A percentile compares a stretch with the other conserved stretches of the same genome.
These are phyloP conservation scores for Psammodynastes pulverulentus DNA, from an alignment of 2,113 vertebrate genomes.

Conservation along the genomic window DNA sequence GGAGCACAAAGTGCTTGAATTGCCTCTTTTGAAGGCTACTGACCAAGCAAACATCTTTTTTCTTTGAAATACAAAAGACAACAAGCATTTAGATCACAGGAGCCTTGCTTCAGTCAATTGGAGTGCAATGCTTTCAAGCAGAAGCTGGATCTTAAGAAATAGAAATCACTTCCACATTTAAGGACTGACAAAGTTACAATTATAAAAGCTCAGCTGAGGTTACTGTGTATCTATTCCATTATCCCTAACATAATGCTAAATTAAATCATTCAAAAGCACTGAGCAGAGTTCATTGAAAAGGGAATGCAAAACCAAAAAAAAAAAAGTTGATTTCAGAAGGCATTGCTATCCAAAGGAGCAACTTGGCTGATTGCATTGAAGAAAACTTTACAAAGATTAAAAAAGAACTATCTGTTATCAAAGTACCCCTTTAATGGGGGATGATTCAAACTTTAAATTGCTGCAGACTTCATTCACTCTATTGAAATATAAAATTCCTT, in stretches of 20 bases:
- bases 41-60: constrained; percentile 20
- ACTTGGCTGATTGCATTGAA: constrained; percentile 36
- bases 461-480: constrained; percentile 31
- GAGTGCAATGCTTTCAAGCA: neutral
- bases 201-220: constrained; percentile 20
- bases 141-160: constrained; percentile 24
- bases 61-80: neutral
- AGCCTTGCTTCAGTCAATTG: neutral
- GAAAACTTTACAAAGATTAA: constrained; percentile 59
- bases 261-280: constrained; percentile 5
- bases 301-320: constrained; percentile 3
- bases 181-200: constrained; percentile 23
- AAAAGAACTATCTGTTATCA: constrained; percentile 49
- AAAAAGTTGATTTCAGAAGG: constrained; percentile 44
- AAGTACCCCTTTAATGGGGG: constrained; percentile 54
- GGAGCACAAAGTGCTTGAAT: constrained; percentile 5
- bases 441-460: constrained; percentile 50
- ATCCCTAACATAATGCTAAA: constrained; percentile 22
- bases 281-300: neutral
- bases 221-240: constrained; percentile 9
- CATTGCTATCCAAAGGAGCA: constrained; percentile 46
- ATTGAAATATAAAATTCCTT: constrained; percentile 44
- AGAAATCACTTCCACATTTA: constrained; percentile 2
- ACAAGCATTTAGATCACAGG: constrained; percentile 17
- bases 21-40: neutral